A percentile compares a stretch with the other conserved stretches of the same genome.
These are phyloP conservation scores for Dione vanillae DNA, from an alignment of 2,888 invertebrate genomes.

Conservation along the genomic window DNA sequence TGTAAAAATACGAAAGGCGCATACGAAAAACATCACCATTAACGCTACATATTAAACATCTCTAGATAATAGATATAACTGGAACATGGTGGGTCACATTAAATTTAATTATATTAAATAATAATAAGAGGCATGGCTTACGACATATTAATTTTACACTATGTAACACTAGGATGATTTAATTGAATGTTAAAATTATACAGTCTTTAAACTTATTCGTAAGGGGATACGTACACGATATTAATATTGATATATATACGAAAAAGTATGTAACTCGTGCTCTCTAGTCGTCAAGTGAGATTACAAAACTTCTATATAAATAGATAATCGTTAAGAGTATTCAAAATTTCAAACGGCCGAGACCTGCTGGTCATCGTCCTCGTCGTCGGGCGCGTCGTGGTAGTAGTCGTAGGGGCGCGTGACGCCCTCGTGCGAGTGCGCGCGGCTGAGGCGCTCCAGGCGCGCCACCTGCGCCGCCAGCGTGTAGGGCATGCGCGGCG, in stretches of 20 bases:
- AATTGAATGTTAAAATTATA: conserved; percentile 74
- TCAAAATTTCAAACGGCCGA: conserved; percentile 76
- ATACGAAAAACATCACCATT: conserved; percentile 68
- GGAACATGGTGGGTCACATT: conserved; percentile 83
- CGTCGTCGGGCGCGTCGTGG: conserved; percentile 78
- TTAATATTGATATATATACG: conserved; percentile 63
- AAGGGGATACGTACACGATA: conserved; percentile 77
- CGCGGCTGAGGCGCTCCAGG: conserved; percentile 91
- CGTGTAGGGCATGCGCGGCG: conserved; percentile 88
- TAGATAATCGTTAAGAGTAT: conserved; percentile 74
- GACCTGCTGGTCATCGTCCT: conserved; percentile 82
- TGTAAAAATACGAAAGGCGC: conserved; percentile 79
- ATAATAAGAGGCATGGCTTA: conserved; percentile 71
- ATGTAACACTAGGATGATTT: conserved; percentile 80
- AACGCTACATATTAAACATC: conserved; percentile 77
- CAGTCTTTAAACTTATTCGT: conserved; percentile 83
- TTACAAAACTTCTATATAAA: conserved; percentile 80
- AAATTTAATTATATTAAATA: conserved; percentile 65
- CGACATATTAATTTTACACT: conserved; percentile 72
- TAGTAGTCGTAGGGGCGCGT: conserved; percentile 90
- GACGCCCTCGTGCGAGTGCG: conserved; percentile 94
- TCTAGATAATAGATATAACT: conserved; percentile 71
- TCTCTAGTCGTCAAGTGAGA: conserved; percentile 81
- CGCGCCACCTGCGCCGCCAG: conserved; percentile 94
- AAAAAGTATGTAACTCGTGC: conserved; percentile 78